These are phyloP conservation scores for Drosophila kikkawai DNA, from an alignment of 1,140 invertebrate species.

Conservation along the genomic window DNA sequence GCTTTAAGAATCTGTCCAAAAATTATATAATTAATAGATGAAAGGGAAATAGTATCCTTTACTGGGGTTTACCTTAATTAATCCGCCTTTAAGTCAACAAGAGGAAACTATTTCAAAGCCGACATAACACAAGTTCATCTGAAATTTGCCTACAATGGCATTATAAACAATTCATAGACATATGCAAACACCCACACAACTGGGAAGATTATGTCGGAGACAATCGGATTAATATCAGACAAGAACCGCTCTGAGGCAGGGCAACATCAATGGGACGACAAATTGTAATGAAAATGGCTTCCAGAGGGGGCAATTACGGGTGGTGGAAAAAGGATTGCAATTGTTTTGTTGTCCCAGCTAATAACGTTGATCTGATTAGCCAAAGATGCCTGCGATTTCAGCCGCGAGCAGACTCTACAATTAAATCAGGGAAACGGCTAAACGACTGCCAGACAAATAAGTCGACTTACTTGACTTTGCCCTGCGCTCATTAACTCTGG, in stretches of 20 bases:
- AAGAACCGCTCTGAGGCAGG: conserved; percentile 45
- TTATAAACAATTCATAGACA: conserved; percentile 57
- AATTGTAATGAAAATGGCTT: conserved; percentile 36
- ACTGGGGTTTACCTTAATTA: background rate
- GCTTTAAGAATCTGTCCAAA: conserved; percentile 32
- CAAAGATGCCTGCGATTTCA: conserved; percentile 20
- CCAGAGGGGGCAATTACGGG: background rate
- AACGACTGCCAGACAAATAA: conserved; percentile 42
- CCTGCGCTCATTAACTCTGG: conserved; percentile 29
- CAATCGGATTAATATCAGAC: conserved; percentile 67
- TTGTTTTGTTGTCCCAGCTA: conserved; percentile 39
- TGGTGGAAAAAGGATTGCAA: conserved; percentile 36
- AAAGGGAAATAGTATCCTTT: background rate
- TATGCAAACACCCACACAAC: conserved; percentile 23
- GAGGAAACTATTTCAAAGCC: conserved; percentile 5
- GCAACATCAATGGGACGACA: conserved; percentile 39
- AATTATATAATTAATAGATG: background rate
- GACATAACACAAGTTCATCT: conserved; percentile 10
- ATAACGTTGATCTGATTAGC: conserved; percentile 66
- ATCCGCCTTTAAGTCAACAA: conserved; percentile 14
- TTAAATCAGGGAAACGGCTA: conserved; percentile 50
- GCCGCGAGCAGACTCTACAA: conserved; percentile 39
- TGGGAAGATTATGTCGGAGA: conserved; percentile 52
- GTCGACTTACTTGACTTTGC: conserved; percentile 35
- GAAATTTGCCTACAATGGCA: conserved; percentile 30